phyloP scores from a whole-genome alignment of 30 jellyfish, hydroid and myxozoan genomes.

The Sanderia malayensis region DNA sequence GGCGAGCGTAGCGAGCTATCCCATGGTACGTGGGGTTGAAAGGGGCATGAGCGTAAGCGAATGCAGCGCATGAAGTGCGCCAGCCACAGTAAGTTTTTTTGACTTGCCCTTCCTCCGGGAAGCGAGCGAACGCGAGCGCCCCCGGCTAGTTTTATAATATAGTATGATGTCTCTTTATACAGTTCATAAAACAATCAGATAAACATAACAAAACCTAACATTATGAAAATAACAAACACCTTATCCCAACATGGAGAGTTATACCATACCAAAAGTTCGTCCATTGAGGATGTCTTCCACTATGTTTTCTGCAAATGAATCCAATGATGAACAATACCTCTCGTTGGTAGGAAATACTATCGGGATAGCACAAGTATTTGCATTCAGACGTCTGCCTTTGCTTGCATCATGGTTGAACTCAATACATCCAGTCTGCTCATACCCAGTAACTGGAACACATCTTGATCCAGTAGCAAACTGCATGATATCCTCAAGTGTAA shows the following conservation, averaged over 20 bases:
- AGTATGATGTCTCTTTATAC: background rate
- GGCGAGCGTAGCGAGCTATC: too few species aligned
- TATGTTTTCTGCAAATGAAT: constrained; percentile 11
- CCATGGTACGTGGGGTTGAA: too few species aligned
- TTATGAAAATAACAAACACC: constrained; percentile 2
- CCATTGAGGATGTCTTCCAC: constrained; percentile 9
- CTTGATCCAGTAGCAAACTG: constrained; percentile 32
- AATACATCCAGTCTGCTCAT: constrained; percentile 7
- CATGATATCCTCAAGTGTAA: constrained; percentile 25
- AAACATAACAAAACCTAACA: constrained; percentile 15
- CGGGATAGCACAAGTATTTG: constrained; percentile 9
- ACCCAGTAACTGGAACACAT: constrained; percentile 16
- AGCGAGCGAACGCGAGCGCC: too few species aligned
- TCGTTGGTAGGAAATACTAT: background rate
- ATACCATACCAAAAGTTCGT: constrained; percentile 9
- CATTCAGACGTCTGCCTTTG: constrained; percentile 9
- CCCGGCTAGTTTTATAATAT: background rate
- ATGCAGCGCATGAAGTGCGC: too few species aligned
- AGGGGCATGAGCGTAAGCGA: too few species aligned
- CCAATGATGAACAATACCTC: constrained; percentile 9
- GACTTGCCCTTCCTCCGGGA: too few species aligned
- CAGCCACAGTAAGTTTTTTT: too few species aligned
- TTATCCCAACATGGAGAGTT: constrained; percentile 10
- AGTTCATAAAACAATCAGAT: background rate
- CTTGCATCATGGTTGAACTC: constrained; percentile 15